Conservation (phyloP, 2,113 vertebrate genomes). For the Pterocles burchelli region DNA sequence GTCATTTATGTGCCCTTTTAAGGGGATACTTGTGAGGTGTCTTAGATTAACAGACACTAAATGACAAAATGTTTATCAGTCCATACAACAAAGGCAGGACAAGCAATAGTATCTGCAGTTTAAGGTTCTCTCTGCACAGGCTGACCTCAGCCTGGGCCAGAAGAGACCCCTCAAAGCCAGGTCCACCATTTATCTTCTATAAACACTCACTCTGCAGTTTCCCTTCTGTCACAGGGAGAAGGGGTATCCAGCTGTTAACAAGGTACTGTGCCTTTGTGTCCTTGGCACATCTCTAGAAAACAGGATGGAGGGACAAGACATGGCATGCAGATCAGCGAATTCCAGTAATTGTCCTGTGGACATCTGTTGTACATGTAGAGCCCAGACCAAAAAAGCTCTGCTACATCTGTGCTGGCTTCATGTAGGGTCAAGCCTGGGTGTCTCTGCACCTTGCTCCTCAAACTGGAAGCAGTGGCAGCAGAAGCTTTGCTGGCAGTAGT, state of each 20-base stretch:
- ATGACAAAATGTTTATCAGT: background rate
- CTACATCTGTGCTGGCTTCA: background rate
- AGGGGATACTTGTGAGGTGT: background rate
- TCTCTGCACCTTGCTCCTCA: background rate
- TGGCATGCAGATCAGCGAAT: background rate
- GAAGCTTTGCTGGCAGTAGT: background rate
- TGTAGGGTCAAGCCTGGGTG: accelerated
- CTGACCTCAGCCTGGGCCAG: background rate
- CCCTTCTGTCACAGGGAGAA: background rate
- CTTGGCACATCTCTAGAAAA: background rate
- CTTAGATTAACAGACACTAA: background rate
- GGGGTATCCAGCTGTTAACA: background rate
- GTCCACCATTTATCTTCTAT: background rate
- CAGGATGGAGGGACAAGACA: background rate
- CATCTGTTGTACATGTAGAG: accelerated
- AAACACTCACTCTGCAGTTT: background rate
- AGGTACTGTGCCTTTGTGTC: background rate
- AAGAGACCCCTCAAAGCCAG: background rate
- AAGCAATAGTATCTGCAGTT: background rate
- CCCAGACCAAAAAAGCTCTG: background rate
- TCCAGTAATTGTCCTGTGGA: background rate
- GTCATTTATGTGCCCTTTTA: background rate
- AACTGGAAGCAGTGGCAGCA: background rate
- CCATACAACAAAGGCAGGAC: background rate
- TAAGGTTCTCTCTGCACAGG: background rate